Conservation (phyloP, 23 tunicate genomes). For the Oikopleura albicans region DNA sequence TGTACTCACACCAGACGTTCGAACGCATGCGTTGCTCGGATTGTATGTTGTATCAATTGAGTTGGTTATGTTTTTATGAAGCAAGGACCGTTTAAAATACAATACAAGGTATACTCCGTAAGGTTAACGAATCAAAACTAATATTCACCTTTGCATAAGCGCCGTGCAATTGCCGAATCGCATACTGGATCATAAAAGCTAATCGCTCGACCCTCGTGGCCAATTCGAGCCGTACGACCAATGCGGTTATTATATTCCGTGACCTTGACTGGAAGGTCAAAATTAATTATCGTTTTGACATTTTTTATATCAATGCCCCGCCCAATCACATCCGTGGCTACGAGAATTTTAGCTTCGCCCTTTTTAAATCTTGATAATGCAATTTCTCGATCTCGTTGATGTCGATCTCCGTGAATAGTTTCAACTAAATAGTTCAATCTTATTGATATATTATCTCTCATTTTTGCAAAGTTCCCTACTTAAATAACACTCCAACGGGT, state of each 20-base stretch:
- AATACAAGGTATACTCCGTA: no score
- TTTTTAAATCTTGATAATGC: not conserved
- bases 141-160: not conserved
- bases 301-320: not conserved
- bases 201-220: not conserved
- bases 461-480: no score
- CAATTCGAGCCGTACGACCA: not conserved
- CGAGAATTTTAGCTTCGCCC: slow-evolving; percentile 11
- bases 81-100: no score
- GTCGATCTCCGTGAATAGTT: slow-evolving; percentile 12
- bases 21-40: no score
- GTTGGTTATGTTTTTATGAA: no score
- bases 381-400: slow-evolving; percentile 3
- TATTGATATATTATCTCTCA: no score
- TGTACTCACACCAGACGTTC: no score
- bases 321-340: slow-evolving; percentile 15
- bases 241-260: not conserved
- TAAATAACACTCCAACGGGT: no score
- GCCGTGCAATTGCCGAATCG: not conserved
- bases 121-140: no score
- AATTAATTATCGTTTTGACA: not conserved
- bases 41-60: no score
- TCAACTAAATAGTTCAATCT: not conserved
- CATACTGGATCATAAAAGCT: not conserved
- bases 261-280: not conserved